Evolutionary conservation across 2,797 vertebrate genomes (phyloP), one percentile per base, ranked within the genome.

Genomic region (Malacoraja senta): DNA sequence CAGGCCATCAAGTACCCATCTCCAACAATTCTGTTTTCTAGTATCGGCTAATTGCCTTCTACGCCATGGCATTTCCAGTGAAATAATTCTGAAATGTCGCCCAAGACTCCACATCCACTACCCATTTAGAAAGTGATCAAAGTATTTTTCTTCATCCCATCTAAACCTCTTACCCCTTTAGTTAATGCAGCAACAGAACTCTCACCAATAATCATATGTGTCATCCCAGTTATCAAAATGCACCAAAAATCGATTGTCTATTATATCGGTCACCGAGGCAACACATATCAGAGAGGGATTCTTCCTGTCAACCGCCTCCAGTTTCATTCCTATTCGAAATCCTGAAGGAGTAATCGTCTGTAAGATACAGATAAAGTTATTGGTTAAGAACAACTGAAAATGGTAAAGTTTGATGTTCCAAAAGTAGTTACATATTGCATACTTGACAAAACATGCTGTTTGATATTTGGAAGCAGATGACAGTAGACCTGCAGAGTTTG

Each of bases 191-290:
- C 29, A 53, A 2, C 26, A 10, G 71, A 92, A 74, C 65, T 79
- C 94, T 96, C 96, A 98, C 98, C 98, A 99, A 96, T 98, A 98
- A 96, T 98, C 97, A 0, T 98, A 98, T 2, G 96, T 97, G 95
- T 98, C 97, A n/a, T 98, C 97, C 97, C 98, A 98, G 95, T 97
- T 97, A 94, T 99, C 98, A 0, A 98, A 98, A 93, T 98, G 98
- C 94, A 98, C 96, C 15, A 98, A 96, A 93, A 98, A 96, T 32
- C 96, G 96, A 94, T 97, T 96, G 1, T 96, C 94, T 2, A 96
- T 93, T 10, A 97, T 95, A 93, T 98, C 97, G 0, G 94, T 95
- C 29, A 98, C 91, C 0, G 97, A 96, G 0, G 97, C 98, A 0
- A 99, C 98, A 12, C 97, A 98, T 77, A 98, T 96, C 58, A 98